Evolutionary conservation across 2,888 invertebrate species (phyloP).

Genomic region (Philhelius pedissequus): DNA sequence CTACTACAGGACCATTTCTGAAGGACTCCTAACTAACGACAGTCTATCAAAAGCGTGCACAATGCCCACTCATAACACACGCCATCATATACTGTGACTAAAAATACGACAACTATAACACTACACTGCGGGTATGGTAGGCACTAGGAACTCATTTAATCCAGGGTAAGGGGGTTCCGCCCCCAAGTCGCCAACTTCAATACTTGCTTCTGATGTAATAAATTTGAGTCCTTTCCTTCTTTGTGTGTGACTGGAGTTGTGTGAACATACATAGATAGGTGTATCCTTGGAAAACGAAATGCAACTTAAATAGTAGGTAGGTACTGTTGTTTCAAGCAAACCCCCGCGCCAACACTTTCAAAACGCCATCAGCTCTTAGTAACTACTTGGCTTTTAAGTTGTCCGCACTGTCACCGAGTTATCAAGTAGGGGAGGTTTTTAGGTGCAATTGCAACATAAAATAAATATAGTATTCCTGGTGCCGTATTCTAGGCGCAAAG

Average conservation of each 20-base stretch:
- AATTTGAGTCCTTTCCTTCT: constrained; percentile 34
- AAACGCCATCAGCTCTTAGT: constrained; percentile 6
- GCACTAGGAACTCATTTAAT: constrained; percentile 36
- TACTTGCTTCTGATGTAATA: constrained; percentile 18
- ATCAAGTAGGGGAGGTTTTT: constrained; percentile 20
- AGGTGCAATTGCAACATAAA: neutral
- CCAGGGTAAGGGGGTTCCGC: neutral
- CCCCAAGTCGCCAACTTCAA: neutral
- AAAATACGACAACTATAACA: neutral
- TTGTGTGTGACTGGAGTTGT: neutral
- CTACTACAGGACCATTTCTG: neutral
- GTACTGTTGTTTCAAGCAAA: neutral
- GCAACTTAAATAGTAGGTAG: constrained; percentile 36
- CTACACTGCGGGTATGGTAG: neutral
- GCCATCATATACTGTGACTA: constrained; percentile 30
- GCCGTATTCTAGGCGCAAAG: neutral
- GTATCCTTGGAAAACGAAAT: constrained; percentile 36
- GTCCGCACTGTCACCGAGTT: constrained; percentile 63
- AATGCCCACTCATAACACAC: constrained; percentile 64
- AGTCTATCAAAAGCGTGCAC: constrained; percentile 66
- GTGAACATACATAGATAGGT: neutral
- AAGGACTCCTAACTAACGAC: constrained; percentile 51
- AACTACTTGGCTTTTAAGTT: constrained; percentile 47
- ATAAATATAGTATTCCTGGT: neutral
- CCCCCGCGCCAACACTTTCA: neutral